A percentile compares a stretch with the other conserved stretches of the same genome.
phyloP scores from a whole-genome alignment of 2,797 vertebrate genomes.

The Enteromius radiatus region DNA sequence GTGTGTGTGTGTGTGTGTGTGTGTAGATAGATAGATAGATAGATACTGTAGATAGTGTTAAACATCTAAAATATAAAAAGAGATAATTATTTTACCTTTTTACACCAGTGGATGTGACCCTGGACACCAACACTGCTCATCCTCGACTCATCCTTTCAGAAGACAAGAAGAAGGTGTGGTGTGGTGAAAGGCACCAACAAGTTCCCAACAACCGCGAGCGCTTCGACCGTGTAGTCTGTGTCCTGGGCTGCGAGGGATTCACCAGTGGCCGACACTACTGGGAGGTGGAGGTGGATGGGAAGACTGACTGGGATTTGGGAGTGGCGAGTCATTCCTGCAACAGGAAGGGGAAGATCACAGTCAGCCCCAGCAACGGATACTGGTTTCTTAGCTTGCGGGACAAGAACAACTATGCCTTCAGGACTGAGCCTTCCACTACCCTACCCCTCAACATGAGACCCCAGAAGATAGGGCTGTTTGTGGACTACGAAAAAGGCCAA shows the following conservation, averaged over 20 bases:
- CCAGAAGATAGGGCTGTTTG: conserved; percentile 74
- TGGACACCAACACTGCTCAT: conserved; percentile 81
- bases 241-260: conserved; percentile 77
- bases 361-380: conserved; percentile 77
- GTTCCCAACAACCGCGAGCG: conserved; percentile 72
- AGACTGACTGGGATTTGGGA: conserved; percentile 81
- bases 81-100: neutral
- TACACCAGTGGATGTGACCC: conserved; percentile 76
- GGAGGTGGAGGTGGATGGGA: conserved; percentile 79
- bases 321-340: conserved; percentile 71
- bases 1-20: too few relatives aligned
- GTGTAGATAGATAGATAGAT: neutral
- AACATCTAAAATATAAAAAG: neutral
- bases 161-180: conserved; percentile 77
- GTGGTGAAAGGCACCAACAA: conserved; percentile 65
- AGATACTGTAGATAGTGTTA: neutral
- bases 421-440: conserved; percentile 66
- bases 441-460: conserved; percentile 64
- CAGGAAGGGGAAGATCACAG: conserved; percentile 76
- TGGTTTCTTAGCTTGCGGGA: conserved; percentile 80
- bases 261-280: conserved; percentile 79
- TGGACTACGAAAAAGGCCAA: conserved; percentile 80
- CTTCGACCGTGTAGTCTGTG: conserved; percentile 79
- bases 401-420: conserved; percentile 74
- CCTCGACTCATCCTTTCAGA: conserved; percentile 78